A percentile compares a stretch with the other conserved stretches of the same genome.
These are phyloP conservation scores for Notodonta dromedarius DNA, from an alignment of 2,888 invertebrate genomes.

Conservation along the genomic window DNA sequence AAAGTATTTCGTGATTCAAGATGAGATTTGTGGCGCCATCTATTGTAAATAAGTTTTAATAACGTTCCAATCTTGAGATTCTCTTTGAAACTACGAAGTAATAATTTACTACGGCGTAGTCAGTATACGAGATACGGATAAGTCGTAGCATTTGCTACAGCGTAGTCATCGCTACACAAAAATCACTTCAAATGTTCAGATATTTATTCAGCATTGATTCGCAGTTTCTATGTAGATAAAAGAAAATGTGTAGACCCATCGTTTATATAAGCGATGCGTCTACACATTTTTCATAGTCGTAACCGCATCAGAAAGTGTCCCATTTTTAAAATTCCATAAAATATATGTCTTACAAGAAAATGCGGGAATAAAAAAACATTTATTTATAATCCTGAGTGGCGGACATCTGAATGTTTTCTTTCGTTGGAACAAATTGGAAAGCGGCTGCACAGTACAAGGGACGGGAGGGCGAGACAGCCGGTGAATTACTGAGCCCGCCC, in stretches of 20 bases:
- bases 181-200: no score
- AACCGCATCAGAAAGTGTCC: background rate
- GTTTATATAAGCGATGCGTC: background rate
- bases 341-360: constrained; percentile 9
- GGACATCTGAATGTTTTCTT: constrained; percentile 63
- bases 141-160: background rate
- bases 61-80: background rate
- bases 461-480: constrained; percentile 41
- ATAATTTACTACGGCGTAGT: constrained; percentile 28
- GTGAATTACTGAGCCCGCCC: constrained; percentile 50
- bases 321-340: background rate
- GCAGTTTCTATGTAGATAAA: background rate
- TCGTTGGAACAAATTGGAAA: constrained; percentile 64
- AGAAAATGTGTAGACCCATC: background rate
- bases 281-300: no score
- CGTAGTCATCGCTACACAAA: background rate
- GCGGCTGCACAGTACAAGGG: constrained; percentile 52
- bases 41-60: background rate
- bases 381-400: constrained; percentile 37
- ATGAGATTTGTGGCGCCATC: background rate
- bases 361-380: constrained; percentile 48
- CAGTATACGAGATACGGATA: constrained; percentile 10
- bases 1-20: constrained; percentile 11
- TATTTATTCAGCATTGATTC: no score
- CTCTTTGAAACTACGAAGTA: constrained; percentile 8